Evolutionary conservation across 2,888 invertebrate genomes (phyloP), one percentile per base, ranked within the genome.

Genomic region (Lottia gigantea): DNA sequence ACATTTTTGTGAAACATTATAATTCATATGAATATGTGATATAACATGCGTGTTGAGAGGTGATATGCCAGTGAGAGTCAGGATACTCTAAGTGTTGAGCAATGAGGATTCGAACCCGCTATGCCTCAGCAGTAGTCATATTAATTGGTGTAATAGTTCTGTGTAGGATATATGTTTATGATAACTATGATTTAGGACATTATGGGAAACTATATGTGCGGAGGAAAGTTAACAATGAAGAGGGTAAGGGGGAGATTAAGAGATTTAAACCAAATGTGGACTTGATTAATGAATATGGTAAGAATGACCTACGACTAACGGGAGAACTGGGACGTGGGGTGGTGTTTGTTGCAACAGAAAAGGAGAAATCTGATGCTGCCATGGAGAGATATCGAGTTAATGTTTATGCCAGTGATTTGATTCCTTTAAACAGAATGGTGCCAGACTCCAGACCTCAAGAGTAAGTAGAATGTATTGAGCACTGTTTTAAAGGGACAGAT

Each of bases 361-460:
- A 75, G 65, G 45, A n/a, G 6, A 67, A 63, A 6, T 70, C 68
- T 19, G 68, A 71, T 16, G 63, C 63, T 31, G 70, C 73, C 1
- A 55, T 74, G 66, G 55, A 70, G 61, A 75, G 73, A 8, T 79
- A 78, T 71, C 72, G 72, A 8, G 71, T 84, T 25, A 82, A 84
- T 70, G 78, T 82, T n/a, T 72, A 72, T 15, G 71, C 79, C 23
- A 83, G 83, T 74, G 84, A 84, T 66, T 31, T 77, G 15, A 73
- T 83, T 25, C 80, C 84, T 8, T 62, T 84, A 16, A 82, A 84
- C 71, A 77, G 84, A 68, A 73, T 75, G 49, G 77, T 84, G 16
- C 82, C 84, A 0, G 83, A 84, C 66, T 83, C 83, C 1, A 78
- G 84, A 72, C 83, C 83, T 23, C 14, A 40, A n/a, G 80, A 81